Evolutionary conservation across 2,888 invertebrate genomes (phyloP).

Genomic region (Drosophila affinis): DNA sequence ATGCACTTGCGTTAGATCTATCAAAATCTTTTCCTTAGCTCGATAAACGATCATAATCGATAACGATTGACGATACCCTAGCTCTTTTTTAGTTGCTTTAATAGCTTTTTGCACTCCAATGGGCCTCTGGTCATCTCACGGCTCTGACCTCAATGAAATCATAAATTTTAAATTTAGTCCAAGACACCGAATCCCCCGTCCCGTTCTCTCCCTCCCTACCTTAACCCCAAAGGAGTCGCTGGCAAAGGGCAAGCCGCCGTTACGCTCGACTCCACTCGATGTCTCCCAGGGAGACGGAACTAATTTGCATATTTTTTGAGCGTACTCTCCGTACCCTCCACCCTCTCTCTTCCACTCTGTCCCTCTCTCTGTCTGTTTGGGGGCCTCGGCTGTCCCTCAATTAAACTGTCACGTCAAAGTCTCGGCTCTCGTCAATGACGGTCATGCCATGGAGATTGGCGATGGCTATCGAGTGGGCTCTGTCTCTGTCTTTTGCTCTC

Average conservation of each 20-base stretch:
- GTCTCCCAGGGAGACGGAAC: conserved; percentile 45
- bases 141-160: conserved; percentile 48
- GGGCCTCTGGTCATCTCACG: neutral
- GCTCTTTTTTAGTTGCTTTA: neutral
- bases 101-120: neutral
- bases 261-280: conserved; percentile 14
- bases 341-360: neutral
- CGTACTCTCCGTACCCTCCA: conserved; percentile 11
- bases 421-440: conserved; percentile 54
- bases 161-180: conserved; percentile 73
- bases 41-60: no score
- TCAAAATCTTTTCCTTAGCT: neutral
- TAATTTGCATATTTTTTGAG: conserved; percentile 71
- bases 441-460: conserved; percentile 45
- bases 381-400: conserved; percentile 52
- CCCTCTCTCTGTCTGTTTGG: conserved; percentile 12
- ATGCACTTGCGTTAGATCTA: neutral
- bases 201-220: neutral
- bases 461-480: conserved; percentile 21
- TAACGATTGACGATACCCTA: no score
- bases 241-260: conserved; percentile 21
- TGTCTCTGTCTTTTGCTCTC: neutral
- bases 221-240: conserved; percentile 12
- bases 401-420: conserved; percentile 76
- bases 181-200: conserved; percentile 9